Percentiles rank a stretch among this genome's conserved stretches.
phyloP scores from a whole-genome alignment of 30 jellyfish, hydroid and myxozoan genomes.

The Rhopilema esculentum region DNA sequence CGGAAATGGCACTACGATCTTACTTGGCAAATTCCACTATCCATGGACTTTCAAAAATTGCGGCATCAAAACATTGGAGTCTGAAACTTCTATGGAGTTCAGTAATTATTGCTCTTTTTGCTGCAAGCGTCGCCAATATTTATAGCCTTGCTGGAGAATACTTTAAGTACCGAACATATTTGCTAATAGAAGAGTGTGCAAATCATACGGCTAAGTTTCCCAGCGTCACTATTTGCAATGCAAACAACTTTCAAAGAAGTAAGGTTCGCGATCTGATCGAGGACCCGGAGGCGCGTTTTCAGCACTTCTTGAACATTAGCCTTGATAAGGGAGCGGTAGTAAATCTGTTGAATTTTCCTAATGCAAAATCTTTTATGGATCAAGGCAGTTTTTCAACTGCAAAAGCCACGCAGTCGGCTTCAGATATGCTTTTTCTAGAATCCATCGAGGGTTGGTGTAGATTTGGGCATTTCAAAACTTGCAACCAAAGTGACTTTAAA shows the following conservation, averaged over 20 bases:
- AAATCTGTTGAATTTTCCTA: background rate
- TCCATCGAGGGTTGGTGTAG: too few species aligned
- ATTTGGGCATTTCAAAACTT: too few species aligned
- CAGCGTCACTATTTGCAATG: too few species aligned
- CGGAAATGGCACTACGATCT: too few species aligned
- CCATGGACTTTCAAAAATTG: constrained; percentile 38
- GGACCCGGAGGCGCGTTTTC: background rate
- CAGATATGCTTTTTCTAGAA: too few species aligned
- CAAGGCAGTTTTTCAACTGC: background rate
- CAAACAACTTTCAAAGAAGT: background rate
- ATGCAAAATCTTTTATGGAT: background rate
- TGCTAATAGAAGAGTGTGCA: too few species aligned
- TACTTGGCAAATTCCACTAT: background rate
- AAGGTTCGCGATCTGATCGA: background rate
- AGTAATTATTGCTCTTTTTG: background rate
- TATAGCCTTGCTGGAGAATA: too few species aligned
- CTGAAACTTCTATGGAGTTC: background rate
- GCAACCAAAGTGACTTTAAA: too few species aligned
- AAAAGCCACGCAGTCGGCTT: constrained; percentile 27
- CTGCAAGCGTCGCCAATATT: background rate
- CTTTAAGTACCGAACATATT: too few species aligned
- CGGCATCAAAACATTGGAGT: background rate
- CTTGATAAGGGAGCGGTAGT: background rate
- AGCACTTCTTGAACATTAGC: background rate
- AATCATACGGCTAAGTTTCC: too few species aligned